phyloP scores from a whole-genome alignment of 2,888 invertebrate genomes.

The Rutpela maculata region DNA sequence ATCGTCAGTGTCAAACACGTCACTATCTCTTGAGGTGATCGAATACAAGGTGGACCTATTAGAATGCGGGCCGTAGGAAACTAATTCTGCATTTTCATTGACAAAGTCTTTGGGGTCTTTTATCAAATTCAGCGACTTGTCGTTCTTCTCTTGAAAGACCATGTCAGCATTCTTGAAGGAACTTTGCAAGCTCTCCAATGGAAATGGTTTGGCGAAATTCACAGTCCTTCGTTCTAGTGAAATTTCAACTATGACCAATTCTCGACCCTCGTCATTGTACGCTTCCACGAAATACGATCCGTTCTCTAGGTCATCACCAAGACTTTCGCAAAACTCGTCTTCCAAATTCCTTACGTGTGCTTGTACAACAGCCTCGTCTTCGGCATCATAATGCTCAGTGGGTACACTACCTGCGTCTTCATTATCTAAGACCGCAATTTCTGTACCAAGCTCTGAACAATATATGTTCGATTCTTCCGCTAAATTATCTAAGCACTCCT shows the following conservation, averaged over 20 bases:
- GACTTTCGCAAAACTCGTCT: slow-evolving; percentile 53
- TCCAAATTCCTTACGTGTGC: not conserved
- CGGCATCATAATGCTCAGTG: not conserved
- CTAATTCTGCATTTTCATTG: not conserved
- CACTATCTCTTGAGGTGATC: slow-evolving; percentile 55
- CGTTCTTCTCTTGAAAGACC: slow-evolving; percentile 48
- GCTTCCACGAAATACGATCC: slow-evolving; percentile 64
- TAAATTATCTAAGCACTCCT: not conserved
- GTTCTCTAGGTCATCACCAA: slow-evolving; percentile 56
- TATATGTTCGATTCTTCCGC: not conserved
- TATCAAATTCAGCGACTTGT: slow-evolving; percentile 40
- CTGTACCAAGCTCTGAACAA: not conserved
- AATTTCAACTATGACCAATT: slow-evolving; percentile 60
- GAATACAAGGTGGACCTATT: slow-evolving; percentile 60
- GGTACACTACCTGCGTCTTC: not conserved
- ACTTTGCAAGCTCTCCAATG: slow-evolving; percentile 37
- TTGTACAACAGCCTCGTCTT: not conserved
- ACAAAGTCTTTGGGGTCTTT: slow-evolving; percentile 18
- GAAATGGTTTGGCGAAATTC: slow-evolving; percentile 1
- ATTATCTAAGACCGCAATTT: not conserved
- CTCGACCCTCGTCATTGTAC: slow-evolving; percentile 64
- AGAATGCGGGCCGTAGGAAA: slow-evolving; percentile 44
- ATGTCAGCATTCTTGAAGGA: slow-evolving; percentile 47
- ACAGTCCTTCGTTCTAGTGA: slow-evolving; percentile 53
- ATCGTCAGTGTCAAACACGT: slow-evolving; percentile 47